phyloP scores from a whole-genome alignment of 2,113 vertebrate species.

The Rhineura floridana region DNA sequence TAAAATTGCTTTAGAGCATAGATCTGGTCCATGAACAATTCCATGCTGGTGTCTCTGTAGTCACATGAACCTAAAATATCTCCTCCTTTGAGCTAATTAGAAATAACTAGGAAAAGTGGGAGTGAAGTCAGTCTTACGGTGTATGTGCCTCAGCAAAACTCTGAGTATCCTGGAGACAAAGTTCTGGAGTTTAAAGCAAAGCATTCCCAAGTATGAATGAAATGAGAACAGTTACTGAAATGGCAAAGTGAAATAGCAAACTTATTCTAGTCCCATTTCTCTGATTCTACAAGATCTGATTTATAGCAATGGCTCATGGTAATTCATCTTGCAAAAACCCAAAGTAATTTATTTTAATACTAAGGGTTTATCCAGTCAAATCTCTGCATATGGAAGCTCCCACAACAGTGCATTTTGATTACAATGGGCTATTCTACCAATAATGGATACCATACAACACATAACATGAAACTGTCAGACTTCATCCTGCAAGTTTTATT shows the following conservation, averaged over 20 bases:
- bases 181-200: not conserved
- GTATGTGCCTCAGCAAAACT: no score
- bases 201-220: not conserved
- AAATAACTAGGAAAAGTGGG: no score
- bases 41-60: not conserved
- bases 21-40: not conserved
- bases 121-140: no score
- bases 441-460: conserved; percentile 29
- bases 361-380: conserved; percentile 21
- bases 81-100: not conserved
- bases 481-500: conserved; percentile 29
- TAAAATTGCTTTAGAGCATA: not conserved
- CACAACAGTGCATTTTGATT: conserved; percentile 23
- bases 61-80: not conserved
- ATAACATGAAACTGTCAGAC: conserved; percentile 27
- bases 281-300: not conserved
- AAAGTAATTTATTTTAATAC: conserved; percentile 33
- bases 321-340: conserved; percentile 22
- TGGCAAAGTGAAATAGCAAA: not conserved
- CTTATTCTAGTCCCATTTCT: not conserved
- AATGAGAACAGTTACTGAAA: not conserved
- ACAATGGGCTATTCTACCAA: conserved; percentile 19
- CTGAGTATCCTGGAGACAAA: not conserved
- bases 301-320: conserved; percentile 9
- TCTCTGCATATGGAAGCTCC: conserved; percentile 17